Conservation (phyloP, 2,113 vertebrate genomes). For the Xyliphius kryptos region DNA sequence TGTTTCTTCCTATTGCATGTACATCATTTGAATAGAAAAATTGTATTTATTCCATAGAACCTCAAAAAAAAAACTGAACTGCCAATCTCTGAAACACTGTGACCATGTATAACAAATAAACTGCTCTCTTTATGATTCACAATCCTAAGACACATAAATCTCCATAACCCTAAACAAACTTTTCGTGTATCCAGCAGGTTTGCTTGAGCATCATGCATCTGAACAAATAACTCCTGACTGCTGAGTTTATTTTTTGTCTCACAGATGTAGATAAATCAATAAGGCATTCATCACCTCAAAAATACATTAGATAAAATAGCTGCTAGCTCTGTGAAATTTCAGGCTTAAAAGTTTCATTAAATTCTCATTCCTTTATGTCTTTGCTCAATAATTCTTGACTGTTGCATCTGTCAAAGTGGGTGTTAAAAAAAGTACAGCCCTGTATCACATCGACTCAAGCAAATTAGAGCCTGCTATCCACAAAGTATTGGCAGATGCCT, state of each 20-base stretch:
- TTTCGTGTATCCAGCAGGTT: constrained; percentile 10
- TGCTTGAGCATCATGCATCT: constrained; percentile 17
- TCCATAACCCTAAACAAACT: constrained; percentile 24
- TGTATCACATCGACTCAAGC: constrained; percentile 7
- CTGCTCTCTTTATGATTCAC: constrained; percentile 35
- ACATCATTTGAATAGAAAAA: too few relatives aligned
- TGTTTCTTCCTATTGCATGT: too few relatives aligned
- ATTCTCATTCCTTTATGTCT: constrained; percentile 36
- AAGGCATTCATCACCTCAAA: constrained; percentile 30
- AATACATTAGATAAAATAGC: constrained; percentile 32
- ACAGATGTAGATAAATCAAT: constrained; percentile 34
- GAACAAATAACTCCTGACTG: constrained; percentile 26
- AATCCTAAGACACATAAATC: constrained; percentile 31
- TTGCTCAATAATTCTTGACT: constrained; percentile 17
- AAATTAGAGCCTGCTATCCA: constrained; percentile 29
- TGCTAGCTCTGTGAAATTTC: constrained; percentile 6
- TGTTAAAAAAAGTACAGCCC: constrained; percentile 4
- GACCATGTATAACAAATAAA: constrained; percentile 28
- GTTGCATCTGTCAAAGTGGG: constrained; percentile 3
- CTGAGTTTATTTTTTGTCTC: constrained; percentile 14
- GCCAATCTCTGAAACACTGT: too few relatives aligned
- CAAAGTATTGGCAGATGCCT: constrained; percentile 23
- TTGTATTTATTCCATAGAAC: too few relatives aligned
- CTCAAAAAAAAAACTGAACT: too few relatives aligned
- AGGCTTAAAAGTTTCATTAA: constrained; percentile 28